Evolutionary conservation across 2,113 vertebrate species (phyloP).

Genomic region (Tapirus terrestris): DNA sequence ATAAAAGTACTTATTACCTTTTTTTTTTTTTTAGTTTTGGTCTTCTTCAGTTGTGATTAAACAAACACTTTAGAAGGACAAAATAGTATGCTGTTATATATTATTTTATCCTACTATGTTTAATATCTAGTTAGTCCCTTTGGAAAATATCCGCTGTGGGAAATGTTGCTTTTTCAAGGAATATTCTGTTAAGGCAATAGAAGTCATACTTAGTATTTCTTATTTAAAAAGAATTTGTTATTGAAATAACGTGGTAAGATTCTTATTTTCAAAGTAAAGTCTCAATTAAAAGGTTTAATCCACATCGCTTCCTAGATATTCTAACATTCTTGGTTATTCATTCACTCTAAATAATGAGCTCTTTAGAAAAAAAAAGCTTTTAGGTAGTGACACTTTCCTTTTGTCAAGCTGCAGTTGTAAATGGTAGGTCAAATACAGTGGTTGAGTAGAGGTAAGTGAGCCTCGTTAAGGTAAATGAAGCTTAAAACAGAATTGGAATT

Average conservation of each 20-base stretch:
- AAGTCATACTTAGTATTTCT: neutral
- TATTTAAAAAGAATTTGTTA: neutral
- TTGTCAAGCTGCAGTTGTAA: neutral
- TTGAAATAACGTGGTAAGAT: neutral
- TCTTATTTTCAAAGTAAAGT: constrained; percentile 42
- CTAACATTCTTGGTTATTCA: neutral
- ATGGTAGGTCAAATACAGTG: neutral
- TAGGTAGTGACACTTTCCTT: neutral
- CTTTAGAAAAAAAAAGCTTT: neutral
- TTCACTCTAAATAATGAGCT: neutral
- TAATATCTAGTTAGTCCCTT: neutral
- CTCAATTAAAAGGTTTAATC: neutral
- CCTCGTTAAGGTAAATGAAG: neutral
- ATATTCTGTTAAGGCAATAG: neutral
- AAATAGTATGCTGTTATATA: neutral
- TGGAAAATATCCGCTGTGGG: neutral
- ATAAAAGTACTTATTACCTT: neutral
- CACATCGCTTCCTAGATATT: neutral
- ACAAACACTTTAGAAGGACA: neutral
- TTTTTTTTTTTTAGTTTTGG: neutral
- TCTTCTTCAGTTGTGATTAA: constrained; percentile 6
- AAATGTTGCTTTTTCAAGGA: neutral
- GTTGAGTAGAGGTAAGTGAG: neutral
- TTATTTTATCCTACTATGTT: neutral
- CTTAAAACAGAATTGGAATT: neutral